phyloP scores from a whole-genome alignment of 1,140 invertebrate species.

The Lamellibrachia luymesi region DNA sequence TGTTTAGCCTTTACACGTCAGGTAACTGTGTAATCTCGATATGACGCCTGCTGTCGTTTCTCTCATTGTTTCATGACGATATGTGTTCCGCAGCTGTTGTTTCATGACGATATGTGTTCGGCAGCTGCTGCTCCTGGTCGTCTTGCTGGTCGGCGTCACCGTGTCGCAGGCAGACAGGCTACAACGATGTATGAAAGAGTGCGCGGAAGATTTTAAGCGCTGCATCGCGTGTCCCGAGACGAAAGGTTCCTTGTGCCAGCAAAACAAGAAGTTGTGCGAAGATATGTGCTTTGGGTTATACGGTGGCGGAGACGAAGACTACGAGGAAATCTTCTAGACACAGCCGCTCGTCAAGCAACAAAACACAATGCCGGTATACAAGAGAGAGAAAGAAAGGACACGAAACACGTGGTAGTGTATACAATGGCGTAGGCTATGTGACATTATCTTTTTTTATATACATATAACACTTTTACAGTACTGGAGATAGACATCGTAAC shows the following conservation, averaged over 20 bases:
- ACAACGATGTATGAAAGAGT: not conserved
- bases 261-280: not conserved
- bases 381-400: not conserved
- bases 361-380: not conserved
- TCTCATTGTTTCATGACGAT: not conserved
- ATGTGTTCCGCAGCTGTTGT: not conserved
- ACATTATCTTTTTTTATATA: no score
- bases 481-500: not conserved
- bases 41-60: not conserved
- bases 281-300: not conserved
- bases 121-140: not conserved
- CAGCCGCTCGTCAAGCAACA: not conserved
- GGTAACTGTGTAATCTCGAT: no score
- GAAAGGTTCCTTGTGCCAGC: not conserved
- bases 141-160: not conserved
- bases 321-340: not conserved
- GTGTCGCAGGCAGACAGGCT: not conserved
- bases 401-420: not conserved
- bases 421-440: not conserved
- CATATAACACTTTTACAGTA: not conserved
- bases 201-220: not conserved
- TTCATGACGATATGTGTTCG: not conserved
- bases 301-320: not conserved
- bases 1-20: no score
- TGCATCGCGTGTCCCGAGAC: not conserved